Base-by-base conservation (phyloP, 2,888 invertebrate species). In the Steinernema carpocapsae region DNA sequence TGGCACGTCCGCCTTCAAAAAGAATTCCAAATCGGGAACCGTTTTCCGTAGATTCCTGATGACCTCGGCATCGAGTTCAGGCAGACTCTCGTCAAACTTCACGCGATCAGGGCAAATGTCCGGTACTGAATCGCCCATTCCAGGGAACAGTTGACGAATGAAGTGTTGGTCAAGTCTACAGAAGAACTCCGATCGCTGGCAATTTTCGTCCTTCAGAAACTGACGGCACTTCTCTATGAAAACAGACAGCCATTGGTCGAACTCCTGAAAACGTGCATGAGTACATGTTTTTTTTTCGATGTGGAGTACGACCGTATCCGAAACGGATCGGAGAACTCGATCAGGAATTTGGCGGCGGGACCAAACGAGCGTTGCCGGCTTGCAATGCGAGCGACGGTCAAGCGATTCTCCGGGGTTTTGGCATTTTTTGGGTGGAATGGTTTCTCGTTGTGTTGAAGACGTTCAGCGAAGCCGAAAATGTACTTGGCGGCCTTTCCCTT, bases 111-210 rank as follows among this genome's bases (percentile, higher is more conserved):
- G 80, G 72, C 94, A 94, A 88, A 93, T 96, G 0, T 92, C 90
- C 1, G 93, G 92, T 0, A 94, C 93, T 77, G 92, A 89, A 85
- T 96, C 96, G 72, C 93, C 92, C 90, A 97, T 91, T 0, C 96
- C 96, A 0, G 94, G 93, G 88, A 97, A 97, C 52, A 97, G 89
- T 14, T 92, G 91, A 78, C 92, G 92, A 6, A 97, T 90, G 81
- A 91, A 91, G 85, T 91, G 97, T 0, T 93, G 93, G 29, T 94
- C 93, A 84, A 94, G 93, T 77, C 92, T 90, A 0, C 89, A 87
- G 82, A 92, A 92, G 88, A 96, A 96, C 10, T 92, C 92, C 80
- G 93, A 92, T 51, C 97, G 91, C 12, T 92, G 89, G 3, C 90
- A 90, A 12, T 94, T 90, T 89, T 97, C 97, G 80, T 94, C 93